Base-by-base conservation (phyloP, 2,888 invertebrate genomes). In the Sericinus montela region DNA sequence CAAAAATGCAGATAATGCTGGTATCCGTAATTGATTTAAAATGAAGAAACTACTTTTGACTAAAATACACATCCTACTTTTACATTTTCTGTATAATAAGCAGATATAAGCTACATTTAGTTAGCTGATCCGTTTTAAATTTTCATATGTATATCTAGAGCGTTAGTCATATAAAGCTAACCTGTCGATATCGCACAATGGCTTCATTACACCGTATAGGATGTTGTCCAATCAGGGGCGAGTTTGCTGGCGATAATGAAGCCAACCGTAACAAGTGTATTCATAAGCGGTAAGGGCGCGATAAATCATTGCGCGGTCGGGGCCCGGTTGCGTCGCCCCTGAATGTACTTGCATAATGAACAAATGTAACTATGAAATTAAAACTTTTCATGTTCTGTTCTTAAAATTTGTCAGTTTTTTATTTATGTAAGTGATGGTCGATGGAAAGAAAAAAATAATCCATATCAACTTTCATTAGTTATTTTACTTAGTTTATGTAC, bases 201-300 rank as follows among this genome's bases (percentile, higher is more conserved):
- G 73, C 69, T 75, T 72, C 69, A 80, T 81, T 84, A 82, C 72
- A 63, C 67, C 68, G 58, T 63, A 64, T 63, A 58, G 60, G 68
- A 59, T 70, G 32, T 11, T 32, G 77, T 80, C 84, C 84, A 83
- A 85, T 84, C 84, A 84, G 82, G 32, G 81, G 80, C 74, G 66
- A 75, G 64, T 75, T 70, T 65, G 69, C 63, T 59, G 64, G 67
- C 75, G 77, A 80, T 87, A 88, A 87, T 87, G 83, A 86, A 85
- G 69, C 74, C 63, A 23, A 59, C 72, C 70, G 79, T 81, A 83
- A 85, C 87, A 88, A 88, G 86, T 85, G 80, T 80, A 83, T 85
- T 86, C 86, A 87, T 85, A 85, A 80, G 73, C 76, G 77, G 62
- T 72, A 80, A 80, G 84, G 85, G 83, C 70, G 74, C 64, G 65